Evolutionary conservation across 53 echinoderm and acorn worm species (phyloP).

Genomic region (Temnopleurus reevesii): DNA sequence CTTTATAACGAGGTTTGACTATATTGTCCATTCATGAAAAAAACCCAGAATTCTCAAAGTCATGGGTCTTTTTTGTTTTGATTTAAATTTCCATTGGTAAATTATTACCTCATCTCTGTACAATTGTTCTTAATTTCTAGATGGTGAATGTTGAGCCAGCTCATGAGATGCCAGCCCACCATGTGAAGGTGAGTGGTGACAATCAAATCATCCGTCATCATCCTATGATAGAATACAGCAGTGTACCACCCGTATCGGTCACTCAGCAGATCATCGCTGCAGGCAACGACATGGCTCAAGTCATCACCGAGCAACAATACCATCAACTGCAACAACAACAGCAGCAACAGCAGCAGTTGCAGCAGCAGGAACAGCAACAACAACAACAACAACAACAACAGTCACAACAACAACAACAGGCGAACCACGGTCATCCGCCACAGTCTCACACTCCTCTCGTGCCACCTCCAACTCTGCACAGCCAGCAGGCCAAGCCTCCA

Average conservation of each 20-base stretch:
- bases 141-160: constrained; percentile 53
- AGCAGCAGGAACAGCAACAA: constrained; percentile 21
- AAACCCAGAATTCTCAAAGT: too few species aligned
- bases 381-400: constrained; percentile 40
- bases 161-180: constrained; percentile 9
- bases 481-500: constrained; percentile 30
- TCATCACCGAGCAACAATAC: constrained; percentile 39
- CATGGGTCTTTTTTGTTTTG: too few species aligned
- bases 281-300: constrained; percentile 45
- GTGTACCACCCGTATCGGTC: constrained; percentile 38
- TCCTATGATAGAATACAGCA: constrained; percentile 47
- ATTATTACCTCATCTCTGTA: too few species aligned
- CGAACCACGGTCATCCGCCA: constrained; percentile 14
- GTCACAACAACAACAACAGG: background rate
- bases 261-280: constrained; percentile 53
- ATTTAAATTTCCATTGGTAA: too few species aligned
- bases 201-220: constrained; percentile 47
- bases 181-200: constrained; percentile 14
- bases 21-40: too few species aligned
- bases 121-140: background rate
- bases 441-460: constrained; percentile 2
- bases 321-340: constrained; percentile 39
- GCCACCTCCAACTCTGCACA: background rate
- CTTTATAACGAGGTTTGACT: too few species aligned
- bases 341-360: constrained; percentile 13